These are phyloP conservation scores for Ormyrus labotus DNA, from an alignment of 2,888 invertebrate species.

Conservation along the genomic window DNA sequence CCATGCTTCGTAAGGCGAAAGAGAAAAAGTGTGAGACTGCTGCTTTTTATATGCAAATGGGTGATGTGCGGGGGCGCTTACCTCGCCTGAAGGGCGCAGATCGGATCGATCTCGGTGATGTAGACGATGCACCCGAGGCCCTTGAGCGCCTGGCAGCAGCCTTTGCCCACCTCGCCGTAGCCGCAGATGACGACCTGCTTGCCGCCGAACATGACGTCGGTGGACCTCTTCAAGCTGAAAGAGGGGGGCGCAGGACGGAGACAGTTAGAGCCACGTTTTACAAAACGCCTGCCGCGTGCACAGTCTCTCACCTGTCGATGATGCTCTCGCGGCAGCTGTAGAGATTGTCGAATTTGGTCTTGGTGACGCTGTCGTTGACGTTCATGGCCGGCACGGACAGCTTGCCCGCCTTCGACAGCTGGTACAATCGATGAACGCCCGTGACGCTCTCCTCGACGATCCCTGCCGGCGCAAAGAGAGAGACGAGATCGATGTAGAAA, in stretches of 20 bases:
- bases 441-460: conserved; percentile 99
- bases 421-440: conserved; percentile 97
- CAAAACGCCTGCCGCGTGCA: neutral
- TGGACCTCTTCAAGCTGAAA: conserved; percentile 87
- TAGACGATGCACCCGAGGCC: conserved; percentile 95
- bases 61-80: conserved; percentile 68
- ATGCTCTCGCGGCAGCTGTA: conserved; percentile 96
- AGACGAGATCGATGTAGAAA: conserved; percentile 50
- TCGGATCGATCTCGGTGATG: conserved; percentile 97
- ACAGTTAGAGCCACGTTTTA: neutral
- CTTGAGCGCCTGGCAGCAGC: conserved; percentile 95
- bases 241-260: neutral
- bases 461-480: conserved; percentile 77
- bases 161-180: conserved; percentile 98
- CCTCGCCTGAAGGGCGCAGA: conserved; percentile 97
- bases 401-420: conserved; percentile 95
- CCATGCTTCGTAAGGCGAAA: conserved; percentile 83
- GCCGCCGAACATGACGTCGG: conserved; percentile 98
- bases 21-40: neutral
- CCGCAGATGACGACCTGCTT: conserved; percentile 97
- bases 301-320: conserved; percentile 82
- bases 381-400: conserved; percentile 98
- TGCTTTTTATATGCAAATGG: no score
- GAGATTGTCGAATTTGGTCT: conserved; percentile 98
- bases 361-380: conserved; percentile 98